Evolutionary conservation across 2,888 invertebrate species (phyloP).

Genomic region (Apantesis nais): DNA sequence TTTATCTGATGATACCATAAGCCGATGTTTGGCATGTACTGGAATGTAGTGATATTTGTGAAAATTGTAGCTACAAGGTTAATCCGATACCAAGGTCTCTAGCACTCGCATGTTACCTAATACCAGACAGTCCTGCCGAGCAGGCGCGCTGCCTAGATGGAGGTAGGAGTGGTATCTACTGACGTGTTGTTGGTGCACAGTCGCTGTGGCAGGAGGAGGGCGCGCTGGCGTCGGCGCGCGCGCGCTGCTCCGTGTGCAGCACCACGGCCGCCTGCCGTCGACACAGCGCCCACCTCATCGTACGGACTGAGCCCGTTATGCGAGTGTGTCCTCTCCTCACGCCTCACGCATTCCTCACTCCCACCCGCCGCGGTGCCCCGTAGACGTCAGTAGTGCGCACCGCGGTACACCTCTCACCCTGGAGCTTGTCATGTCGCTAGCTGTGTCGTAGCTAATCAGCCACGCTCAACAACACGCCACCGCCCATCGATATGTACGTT

Average conservation of each 20-base stretch:
- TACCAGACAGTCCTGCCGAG: neutral
- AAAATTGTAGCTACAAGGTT: conserved; percentile 52
- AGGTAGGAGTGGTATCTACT: neutral
- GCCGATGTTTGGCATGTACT: conserved; percentile 51
- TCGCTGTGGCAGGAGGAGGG: conserved; percentile 87
- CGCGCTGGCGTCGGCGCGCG: conserved; percentile 57
- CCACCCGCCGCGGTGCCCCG: neutral
- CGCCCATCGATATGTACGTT: neutral
- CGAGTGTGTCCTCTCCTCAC: conserved; percentile 44
- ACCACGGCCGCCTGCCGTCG: conserved; percentile 68
- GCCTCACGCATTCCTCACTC: conserved; percentile 18
- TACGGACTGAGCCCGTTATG: conserved; percentile 62
- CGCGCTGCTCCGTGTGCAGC: conserved; percentile 71
- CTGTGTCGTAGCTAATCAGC: too few relatives aligned
- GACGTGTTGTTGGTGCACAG: conserved; percentile 64
- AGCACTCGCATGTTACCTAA: conserved; percentile 11
- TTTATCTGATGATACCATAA: conserved; percentile 56
- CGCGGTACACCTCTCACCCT: neutral
- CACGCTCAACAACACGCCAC: too few relatives aligned
- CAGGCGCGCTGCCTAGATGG: neutral
- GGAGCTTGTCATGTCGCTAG: conserved; percentile 5
- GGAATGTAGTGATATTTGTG: conserved; percentile 42
- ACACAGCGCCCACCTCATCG: conserved; percentile 74
- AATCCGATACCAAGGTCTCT: conserved; percentile 38
- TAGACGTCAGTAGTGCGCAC: conserved; percentile 4